phyloP scores from a whole-genome alignment of 2,888 invertebrate species.

The Drepanosiphum platanoidis region DNA sequence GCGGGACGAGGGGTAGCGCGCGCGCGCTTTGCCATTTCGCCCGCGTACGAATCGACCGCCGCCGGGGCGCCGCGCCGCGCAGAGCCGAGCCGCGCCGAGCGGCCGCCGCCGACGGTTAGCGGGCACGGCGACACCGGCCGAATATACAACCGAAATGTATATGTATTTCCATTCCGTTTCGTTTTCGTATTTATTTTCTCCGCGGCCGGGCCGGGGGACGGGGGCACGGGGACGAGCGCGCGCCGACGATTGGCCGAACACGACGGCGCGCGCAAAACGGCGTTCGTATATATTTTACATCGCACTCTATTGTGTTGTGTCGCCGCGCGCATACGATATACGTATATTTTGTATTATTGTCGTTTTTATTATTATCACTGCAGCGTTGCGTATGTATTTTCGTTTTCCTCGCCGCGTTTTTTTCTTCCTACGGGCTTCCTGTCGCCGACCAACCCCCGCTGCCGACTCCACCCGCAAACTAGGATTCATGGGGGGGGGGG shows the following conservation, averaged over 20 bases:
- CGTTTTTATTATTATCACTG: too few relatives aligned
- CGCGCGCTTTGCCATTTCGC: not conserved
- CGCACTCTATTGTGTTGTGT: too few relatives aligned
- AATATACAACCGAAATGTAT: not conserved
- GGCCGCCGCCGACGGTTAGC: not conserved
- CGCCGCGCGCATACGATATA: not conserved
- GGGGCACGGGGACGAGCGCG: not conserved
- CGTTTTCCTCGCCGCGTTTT: too few relatives aligned
- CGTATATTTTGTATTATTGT: too few relatives aligned
- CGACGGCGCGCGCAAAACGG: too few relatives aligned
- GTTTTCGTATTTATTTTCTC: slow-evolving; percentile 62
- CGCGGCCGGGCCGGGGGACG: not conserved
- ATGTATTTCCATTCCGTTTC: slow-evolving; percentile 55
- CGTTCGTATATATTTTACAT: not conserved
- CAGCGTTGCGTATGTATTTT: too few relatives aligned
- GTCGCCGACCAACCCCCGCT: too few relatives aligned
- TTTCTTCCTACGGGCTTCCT: too few relatives aligned
- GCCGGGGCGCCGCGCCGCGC: not conserved
- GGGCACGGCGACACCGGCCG: slow-evolving; percentile 31
- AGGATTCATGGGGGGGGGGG: too few relatives aligned
- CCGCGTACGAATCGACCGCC: slow-evolving; percentile 45
- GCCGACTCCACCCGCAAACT: too few relatives aligned
- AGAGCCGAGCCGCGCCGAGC: not conserved
- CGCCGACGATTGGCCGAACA: slow-evolving; percentile 50
- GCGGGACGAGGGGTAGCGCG: slow-evolving; percentile 17